A percentile compares a stretch with the other conserved stretches of the same genome.
phyloP scores from a whole-genome alignment of 2,113 vertebrate genomes.

The Cynopterus brachyotis region DNA sequence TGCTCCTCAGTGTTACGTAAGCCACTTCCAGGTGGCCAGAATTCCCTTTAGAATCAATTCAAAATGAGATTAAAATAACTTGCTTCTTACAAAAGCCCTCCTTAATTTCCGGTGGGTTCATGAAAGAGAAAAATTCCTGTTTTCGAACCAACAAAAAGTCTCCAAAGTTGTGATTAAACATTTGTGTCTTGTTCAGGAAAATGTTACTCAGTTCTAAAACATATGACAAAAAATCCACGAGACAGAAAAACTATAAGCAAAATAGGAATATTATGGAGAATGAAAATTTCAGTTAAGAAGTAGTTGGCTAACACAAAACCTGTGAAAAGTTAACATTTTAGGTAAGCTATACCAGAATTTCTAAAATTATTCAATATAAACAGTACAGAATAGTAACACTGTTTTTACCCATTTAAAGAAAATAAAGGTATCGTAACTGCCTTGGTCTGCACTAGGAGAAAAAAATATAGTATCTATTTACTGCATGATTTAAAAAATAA shows the following conservation, averaged over 20 bases:
- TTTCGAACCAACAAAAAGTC: background rate
- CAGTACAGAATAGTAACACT: background rate
- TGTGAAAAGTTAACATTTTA: background rate
- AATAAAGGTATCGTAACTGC: background rate
- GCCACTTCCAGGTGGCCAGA: background rate
- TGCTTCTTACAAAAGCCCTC: background rate
- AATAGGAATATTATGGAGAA: background rate
- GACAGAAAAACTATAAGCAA: background rate
- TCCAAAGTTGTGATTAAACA: background rate
- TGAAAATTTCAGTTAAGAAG: background rate
- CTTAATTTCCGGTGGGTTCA: background rate
- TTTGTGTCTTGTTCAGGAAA: background rate
- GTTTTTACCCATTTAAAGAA: background rate
- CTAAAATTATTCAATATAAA: background rate
- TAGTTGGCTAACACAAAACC: background rate
- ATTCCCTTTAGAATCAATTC: background rate
- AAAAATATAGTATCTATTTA: background rate
- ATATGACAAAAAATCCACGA: background rate
- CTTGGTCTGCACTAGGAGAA: background rate
- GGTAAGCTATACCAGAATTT: background rate
- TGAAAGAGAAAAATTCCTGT: background rate
- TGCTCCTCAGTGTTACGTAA: accelerated
- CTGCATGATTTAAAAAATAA: accelerated
- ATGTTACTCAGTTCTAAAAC: background rate
- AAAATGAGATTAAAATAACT: background rate